Percentiles rank a stretch among this genome's conserved stretches.
Evolutionary conservation across 1,140 invertebrate species (phyloP).

Genomic region (Tetragonula clypearis): DNA sequence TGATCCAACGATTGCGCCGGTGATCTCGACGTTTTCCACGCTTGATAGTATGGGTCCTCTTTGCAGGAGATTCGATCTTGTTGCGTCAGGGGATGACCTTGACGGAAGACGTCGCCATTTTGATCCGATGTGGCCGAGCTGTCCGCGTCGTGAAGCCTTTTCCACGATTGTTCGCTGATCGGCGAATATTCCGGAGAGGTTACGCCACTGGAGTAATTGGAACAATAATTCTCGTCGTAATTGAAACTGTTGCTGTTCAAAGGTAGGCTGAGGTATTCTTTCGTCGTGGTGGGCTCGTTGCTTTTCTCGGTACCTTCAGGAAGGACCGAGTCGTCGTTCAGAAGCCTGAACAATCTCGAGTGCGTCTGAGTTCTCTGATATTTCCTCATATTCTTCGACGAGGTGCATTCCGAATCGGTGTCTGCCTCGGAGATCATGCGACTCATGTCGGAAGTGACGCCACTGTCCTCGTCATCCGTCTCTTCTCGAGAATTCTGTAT

Average conservation of each 20-base stretch:
- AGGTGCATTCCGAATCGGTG: slow-evolving; percentile 84
- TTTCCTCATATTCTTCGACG: slow-evolving; percentile 82
- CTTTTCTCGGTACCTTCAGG: slow-evolving; percentile 74
- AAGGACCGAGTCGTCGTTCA: slow-evolving; percentile 83
- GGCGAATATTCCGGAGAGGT: slow-evolving; percentile 76
- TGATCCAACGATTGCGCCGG: slow-evolving; percentile 61
- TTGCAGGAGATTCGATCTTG: slow-evolving; percentile 77
- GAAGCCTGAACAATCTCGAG: slow-evolving; percentile 86
- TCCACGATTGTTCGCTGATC: slow-evolving; percentile 66
- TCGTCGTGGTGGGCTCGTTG: slow-evolving; percentile 47
- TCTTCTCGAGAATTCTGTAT: slow-evolving; percentile 81
- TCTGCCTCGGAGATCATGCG: slow-evolving; percentile 86
- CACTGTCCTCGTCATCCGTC: slow-evolving; percentile 87
- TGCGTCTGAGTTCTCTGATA: slow-evolving; percentile 88
- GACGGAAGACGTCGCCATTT: slow-evolving; percentile 58
- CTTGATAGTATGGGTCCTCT: slow-evolving; percentile 84
- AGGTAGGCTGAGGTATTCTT: slow-evolving; percentile 64
- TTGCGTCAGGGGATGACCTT: slow-evolving; percentile 40
- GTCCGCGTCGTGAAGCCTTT: slow-evolving; percentile 65
- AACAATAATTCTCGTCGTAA: slow-evolving; percentile 69
- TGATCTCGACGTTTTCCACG: slow-evolving; percentile 81
- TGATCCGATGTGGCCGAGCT: slow-evolving; percentile 74
- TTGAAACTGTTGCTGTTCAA: slow-evolving; percentile 59
- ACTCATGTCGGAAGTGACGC: slow-evolving; percentile 87
- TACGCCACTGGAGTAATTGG: slow-evolving; percentile 69